A percentile compares a stretch with the other conserved stretches of the same genome.
Evolutionary conservation across 1,140 invertebrate genomes (phyloP).

Genomic region (Bombus confusus): DNA sequence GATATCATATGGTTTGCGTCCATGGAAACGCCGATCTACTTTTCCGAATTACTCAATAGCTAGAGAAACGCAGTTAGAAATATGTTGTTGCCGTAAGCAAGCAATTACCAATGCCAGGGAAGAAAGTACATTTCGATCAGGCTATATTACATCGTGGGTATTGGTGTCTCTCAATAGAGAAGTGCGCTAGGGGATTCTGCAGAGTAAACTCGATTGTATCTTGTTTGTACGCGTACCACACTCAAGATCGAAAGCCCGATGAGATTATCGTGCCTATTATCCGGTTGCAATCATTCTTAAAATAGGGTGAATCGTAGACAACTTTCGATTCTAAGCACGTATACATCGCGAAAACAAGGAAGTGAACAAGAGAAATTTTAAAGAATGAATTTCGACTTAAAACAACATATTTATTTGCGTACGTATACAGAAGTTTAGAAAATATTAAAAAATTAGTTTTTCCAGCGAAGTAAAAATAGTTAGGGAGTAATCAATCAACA

Average conservation of each 20-base stretch:
- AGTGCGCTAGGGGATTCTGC: slow-evolving; percentile 36
- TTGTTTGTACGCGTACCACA: slow-evolving; percentile 58
- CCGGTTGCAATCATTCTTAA: slow-evolving; percentile 67
- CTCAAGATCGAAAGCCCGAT: slow-evolving; percentile 62
- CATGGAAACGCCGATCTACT: background rate
- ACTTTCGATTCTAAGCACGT: slow-evolving; percentile 59
- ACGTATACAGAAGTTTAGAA: background rate
- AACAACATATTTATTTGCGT: background rate
- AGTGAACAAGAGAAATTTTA: background rate
- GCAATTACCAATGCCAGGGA: slow-evolving; percentile 17
- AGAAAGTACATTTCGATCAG: slow-evolving; percentile 17
- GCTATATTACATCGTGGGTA: slow-evolving; percentile 13
- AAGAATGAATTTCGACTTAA: background rate
- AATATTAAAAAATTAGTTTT: background rate
- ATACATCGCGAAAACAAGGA: slow-evolving; percentile 16
- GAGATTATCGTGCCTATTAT: slow-evolving; percentile 59
- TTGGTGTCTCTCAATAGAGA: slow-evolving; percentile 39
- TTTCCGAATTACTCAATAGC: background rate
- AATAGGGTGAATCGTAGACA: slow-evolving; percentile 68
- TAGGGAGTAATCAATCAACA: background rate
- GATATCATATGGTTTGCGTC: background rate
- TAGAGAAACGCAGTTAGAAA: background rate
- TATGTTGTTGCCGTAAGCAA: background rate
- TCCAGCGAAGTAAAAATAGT: background rate
- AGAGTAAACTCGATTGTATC: slow-evolving; percentile 56